A percentile compares a stretch with the other conserved stretches of the same genome.
phyloP scores from a whole-genome alignment of 2,888 invertebrate genomes.

The Sturmia bella region DNA sequence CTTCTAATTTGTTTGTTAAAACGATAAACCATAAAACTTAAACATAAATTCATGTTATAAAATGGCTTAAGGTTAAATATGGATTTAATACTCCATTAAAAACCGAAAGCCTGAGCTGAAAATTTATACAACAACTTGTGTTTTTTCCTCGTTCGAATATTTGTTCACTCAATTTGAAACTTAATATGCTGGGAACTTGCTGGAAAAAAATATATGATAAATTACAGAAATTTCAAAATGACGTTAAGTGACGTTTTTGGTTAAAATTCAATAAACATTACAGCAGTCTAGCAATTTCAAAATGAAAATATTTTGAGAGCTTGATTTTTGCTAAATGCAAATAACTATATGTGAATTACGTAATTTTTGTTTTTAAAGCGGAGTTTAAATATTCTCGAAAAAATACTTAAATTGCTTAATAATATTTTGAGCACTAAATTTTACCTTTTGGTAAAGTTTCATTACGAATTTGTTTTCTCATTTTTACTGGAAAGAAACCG shows the following conservation, averaged over 20 bases:
- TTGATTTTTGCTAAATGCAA: no score
- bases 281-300: no score
- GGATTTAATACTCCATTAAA: slow-evolving; percentile 11
- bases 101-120: slow-evolving; percentile 15
- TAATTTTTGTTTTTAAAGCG: no score
- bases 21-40: slow-evolving; percentile 55
- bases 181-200: slow-evolving; percentile 66
- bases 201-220: slow-evolving; percentile 16
- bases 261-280: neutral
- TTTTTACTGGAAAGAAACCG: no score
- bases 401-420: no score
- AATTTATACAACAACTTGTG: slow-evolving; percentile 12
- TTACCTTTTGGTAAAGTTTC: no score
- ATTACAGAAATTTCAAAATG: neutral
- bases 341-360: no score
- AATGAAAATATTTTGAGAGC: no score
- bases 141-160: neutral
- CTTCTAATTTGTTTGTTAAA: slow-evolving; percentile 53
- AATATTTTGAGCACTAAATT: no score
- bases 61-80: slow-evolving; percentile 58
- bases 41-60: slow-evolving; percentile 18
- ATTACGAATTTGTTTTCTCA: no score
- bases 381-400: no score
- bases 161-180: slow-evolving; percentile 48
- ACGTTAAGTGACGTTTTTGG: slow-evolving; percentile 1